These are phyloP conservation scores for Sceliomorpha sp. DNA, from an alignment of 2,888 invertebrate species.

Conservation along the genomic window DNA sequence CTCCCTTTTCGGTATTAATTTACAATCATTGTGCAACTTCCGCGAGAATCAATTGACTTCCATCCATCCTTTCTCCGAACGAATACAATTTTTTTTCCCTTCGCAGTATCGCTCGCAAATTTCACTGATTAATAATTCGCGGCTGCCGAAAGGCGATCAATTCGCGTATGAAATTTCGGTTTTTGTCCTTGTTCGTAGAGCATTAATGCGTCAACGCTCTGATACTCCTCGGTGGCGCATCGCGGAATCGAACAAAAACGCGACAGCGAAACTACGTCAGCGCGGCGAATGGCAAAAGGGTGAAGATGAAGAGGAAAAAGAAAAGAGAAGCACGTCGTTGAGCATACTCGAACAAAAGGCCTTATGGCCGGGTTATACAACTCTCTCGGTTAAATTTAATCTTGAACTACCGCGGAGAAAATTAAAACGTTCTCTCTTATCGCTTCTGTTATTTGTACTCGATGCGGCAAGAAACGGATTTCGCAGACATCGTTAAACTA, in stretches of 20 bases:
- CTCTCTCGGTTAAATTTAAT: constrained; percentile 21
- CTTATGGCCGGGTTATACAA: constrained; percentile 12
- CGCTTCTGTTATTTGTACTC: constrained; percentile 14
- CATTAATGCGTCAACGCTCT: constrained; percentile 6
- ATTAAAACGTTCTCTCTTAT: constrained; percentile 29
- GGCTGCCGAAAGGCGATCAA: constrained; percentile 8
- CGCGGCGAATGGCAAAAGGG: constrained; percentile 1
- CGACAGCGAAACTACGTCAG: constrained; percentile 9
- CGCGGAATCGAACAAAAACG: constrained; percentile 10
- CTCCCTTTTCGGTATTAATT: too few species aligned
- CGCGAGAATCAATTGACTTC: too few species aligned
- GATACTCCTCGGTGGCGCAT: constrained; percentile 1
- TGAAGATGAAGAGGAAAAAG: constrained; percentile 3
- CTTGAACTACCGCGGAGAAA: constrained; percentile 20
- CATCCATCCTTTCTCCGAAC: too few species aligned
- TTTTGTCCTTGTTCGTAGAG: neutral
- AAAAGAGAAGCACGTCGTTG: constrained; percentile 2
- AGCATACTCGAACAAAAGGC: constrained; percentile 20
- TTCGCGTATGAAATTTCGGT: constrained; percentile 14
- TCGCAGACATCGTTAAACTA: constrained; percentile 8
- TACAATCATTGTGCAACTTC: too few species aligned
- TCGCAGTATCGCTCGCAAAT: too few species aligned
- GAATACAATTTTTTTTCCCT: too few species aligned
- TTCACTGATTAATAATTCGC: constrained; percentile 16
- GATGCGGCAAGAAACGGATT: constrained; percentile 13